Base-by-base conservation (phyloP, 1,140 invertebrate species). In the Drosophila parvula region DNA sequence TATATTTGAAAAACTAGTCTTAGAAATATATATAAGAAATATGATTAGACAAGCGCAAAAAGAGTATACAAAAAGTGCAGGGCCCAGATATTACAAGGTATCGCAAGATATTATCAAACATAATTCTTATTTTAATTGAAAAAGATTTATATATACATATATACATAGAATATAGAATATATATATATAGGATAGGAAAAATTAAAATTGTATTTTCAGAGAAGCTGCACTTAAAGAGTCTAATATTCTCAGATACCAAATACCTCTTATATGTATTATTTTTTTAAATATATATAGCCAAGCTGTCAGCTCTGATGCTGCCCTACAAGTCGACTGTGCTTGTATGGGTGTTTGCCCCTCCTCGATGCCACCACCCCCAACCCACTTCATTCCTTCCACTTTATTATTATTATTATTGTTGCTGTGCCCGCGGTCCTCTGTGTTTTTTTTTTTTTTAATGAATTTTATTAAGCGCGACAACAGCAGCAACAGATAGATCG, bases 381-480 rank as follows among this genome's bases (percentile, higher is more conserved):
- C 11, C 11, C 64, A 27, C 65, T 27, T 16, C 9, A 4, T 40
- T 10, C 27, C 44, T 34, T 48, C 32, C 43, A 30, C 48, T 51
- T 53, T 62, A 79, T 76, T 64, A 70, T 74, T 74, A 74, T 84
- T 84, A 59, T 71, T 79, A 62, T 58, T 81, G 62, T 62, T 69
- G 36, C 10, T 43, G 55, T 16, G 16, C 47, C 44, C 27, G 53
- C 65, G 55, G 40, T 48, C 38, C 50, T 58, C 41, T 56, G 27
- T 27, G 7, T 14, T 3, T 18, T 14, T 0, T 27, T 30, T 22
- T 30, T 36, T 59, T 45, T 71, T 68, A 84, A 84, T 85, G 74
- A 85, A 85, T 74, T 86, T 75, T 86, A 85, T 82, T 88, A 70
- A 86, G 67, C 64, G 64, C 58, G 45, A 65, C 80, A 81, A 62